These are phyloP conservation scores for Nannoperca australis DNA, from an alignment of 2,797 vertebrate species.

Conservation along the genomic window DNA sequence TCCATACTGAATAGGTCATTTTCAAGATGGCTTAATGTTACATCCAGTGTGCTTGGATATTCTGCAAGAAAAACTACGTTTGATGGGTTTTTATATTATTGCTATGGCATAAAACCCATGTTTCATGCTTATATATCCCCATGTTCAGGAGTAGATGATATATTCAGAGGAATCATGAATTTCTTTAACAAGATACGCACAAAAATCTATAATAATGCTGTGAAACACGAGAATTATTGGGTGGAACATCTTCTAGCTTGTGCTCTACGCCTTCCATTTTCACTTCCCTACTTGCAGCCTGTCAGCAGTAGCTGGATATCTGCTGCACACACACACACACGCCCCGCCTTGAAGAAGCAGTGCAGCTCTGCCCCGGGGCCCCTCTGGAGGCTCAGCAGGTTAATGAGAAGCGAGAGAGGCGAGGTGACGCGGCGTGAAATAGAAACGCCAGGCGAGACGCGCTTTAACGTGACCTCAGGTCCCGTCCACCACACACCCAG, in stretches of 20 bases:
- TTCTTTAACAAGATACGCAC: background rate
- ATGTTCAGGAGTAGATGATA: background rate
- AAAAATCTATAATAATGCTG: background rate
- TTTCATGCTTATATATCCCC: background rate
- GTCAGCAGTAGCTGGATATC: conserved; percentile 47
- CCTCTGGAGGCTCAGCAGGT: conserved; percentile 53
- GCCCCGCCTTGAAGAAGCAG: conserved; percentile 30
- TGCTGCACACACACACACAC: conserved; percentile 12
- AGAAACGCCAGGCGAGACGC: conserved; percentile 65
- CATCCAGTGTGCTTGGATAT: background rate
- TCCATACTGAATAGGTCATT: conserved; percentile 36
- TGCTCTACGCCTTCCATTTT: conserved; percentile 28
- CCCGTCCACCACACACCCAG: conserved; percentile 41
- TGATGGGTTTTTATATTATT: background rate
- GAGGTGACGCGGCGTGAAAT: conserved; percentile 76
- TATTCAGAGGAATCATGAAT: background rate
- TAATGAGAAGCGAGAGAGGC: conserved; percentile 75
- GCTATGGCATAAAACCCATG: background rate
- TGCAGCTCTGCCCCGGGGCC: conserved; percentile 34
- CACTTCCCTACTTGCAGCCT: conserved; percentile 29
- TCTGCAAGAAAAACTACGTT: background rate
- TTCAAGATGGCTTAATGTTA: conserved; percentile 18
- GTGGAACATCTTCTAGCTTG: conserved; percentile 13
- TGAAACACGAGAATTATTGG: background rate
- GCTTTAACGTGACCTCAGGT: conserved; percentile 57